Base-by-base conservation (phyloP, 1,140 invertebrate species). In the Ooceraea biroi region DNA sequence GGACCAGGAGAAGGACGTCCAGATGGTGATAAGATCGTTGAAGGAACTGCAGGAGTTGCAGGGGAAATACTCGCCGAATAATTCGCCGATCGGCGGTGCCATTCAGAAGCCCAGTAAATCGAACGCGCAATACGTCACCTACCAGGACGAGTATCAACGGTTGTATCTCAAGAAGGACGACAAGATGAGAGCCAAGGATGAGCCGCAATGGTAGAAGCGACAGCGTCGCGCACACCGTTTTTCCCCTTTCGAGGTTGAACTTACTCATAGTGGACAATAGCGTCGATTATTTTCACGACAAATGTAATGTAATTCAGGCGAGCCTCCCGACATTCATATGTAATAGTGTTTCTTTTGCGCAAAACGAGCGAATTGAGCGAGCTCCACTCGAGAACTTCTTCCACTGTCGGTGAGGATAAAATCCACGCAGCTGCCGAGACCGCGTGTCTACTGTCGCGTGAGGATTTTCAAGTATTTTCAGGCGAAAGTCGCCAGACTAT, bases 1-100 rank as follows among this genome's bases (percentile, higher is more conserved):
- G 52, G 92, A 92, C n/a, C 88, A 92, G n/a, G 93, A 93, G 17
- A 92, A 93, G 41, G 91, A 94, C 41, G 92, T 93, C 17, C 91
- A 94, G 50, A 92, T 91, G 91, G 92, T 93, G n/a, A 94, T 94
- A 92, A 90, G 92, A 12, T 93, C 92, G 0, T 76, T 92, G 12
- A 92, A 92, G 60, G 91, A 92, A 48, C 80, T 94, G 8, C 92
- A 94, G 36, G 92, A 94, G 44, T 78, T 94, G 14, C 92, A 93
- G 82, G 89, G 90, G 52, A 91, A 92, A 10, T 92, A 87, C 61
- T 94, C 93, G 0, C 92, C 93, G 1, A 92, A 86, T 82, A 90
- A 92, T 76, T 93, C 92, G 10, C 93, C 93, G 1, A 87, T 92
- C 73, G 77, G 80, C 36, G 30, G 71, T 83, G 77, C 60, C 52